A percentile compares a stretch with the other conserved stretches of the same genome.
These are phyloP conservation scores for Mamestra configurata DNA, from an alignment of 1,140 invertebrate genomes.

Conservation along the genomic window DNA sequence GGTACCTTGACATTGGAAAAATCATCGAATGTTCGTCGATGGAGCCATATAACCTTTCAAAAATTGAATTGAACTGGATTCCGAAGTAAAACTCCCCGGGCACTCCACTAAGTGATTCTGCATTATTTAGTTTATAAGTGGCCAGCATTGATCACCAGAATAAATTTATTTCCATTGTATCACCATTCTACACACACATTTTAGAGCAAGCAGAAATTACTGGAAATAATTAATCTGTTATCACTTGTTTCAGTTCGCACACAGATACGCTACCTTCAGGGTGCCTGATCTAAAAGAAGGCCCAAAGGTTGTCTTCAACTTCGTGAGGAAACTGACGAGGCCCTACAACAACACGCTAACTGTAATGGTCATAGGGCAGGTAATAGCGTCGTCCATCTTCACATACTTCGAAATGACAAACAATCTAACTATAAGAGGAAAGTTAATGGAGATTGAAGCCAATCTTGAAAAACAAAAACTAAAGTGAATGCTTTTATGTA, in stretches of 20 bases:
- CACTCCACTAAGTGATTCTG: too few species aligned
- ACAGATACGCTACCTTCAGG: constrained; percentile 79
- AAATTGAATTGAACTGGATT: too few species aligned
- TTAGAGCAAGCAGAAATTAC: too few species aligned
- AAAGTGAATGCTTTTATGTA: constrained; percentile 19
- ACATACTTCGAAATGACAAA: constrained; percentile 84
- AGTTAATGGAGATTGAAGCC: constrained; percentile 73
- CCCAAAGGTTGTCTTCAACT: constrained; percentile 72
- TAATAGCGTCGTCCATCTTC: constrained; percentile 69
- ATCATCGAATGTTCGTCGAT: too few species aligned
- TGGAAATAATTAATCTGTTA: too few species aligned
- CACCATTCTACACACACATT: too few species aligned
- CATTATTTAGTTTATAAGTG: too few species aligned
- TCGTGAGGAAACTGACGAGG: constrained; percentile 73
- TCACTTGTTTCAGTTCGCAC: constrained; percentile 81
- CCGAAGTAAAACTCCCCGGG: too few species aligned
- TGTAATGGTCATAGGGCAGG: constrained; percentile 62
- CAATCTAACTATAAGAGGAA: constrained; percentile 66
- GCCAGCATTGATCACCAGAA: too few species aligned
- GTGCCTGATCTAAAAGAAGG: constrained; percentile 79
- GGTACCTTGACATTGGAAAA: too few species aligned
- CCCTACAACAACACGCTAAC: constrained; percentile 67
- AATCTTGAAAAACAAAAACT: constrained; percentile 59
- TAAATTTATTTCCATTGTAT: too few species aligned
- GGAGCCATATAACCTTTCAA: too few species aligned